Percentiles rank a stretch among this genome's conserved stretches.
These are phyloP conservation scores for Sebastes baramenuke DNA, from an alignment of 2,797 vertebrate genomes.

Conservation along the genomic window DNA sequence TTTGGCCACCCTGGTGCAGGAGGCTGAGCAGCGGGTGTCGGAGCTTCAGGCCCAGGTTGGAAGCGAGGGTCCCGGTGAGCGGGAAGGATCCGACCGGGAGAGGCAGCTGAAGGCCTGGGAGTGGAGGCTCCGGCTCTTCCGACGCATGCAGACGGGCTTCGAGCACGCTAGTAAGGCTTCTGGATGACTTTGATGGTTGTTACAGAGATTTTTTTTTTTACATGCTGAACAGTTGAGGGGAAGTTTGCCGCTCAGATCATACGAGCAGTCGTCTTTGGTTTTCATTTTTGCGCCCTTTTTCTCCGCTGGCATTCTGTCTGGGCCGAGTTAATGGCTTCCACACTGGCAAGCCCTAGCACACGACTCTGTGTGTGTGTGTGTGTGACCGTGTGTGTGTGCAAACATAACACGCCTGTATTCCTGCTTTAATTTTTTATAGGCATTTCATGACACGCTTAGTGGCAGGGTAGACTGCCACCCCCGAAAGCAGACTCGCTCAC, in stretches of 20 bases:
- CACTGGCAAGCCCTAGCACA: conserved; percentile 38
- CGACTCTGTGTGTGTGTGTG: conserved; percentile 14
- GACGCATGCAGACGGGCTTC: conserved; percentile 92
- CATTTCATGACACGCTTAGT: conserved; percentile 67
- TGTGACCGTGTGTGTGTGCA: conserved; percentile 34
- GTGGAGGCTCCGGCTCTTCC: conserved; percentile 91
- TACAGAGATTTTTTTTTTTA: not conserved
- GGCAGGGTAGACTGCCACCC: conserved; percentile 59
- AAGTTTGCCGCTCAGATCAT: conserved; percentile 36
- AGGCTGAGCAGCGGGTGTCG: conserved; percentile 88
- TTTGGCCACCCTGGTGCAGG: conserved; percentile 87
- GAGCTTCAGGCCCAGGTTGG: conserved; percentile 86
- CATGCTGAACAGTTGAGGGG: conserved; percentile 14
- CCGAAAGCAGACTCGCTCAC: conserved; percentile 36
- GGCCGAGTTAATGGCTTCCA: conserved; percentile 73
- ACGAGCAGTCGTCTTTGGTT: conserved; percentile 44
- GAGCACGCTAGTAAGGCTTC: conserved; percentile 74
- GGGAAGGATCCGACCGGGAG: conserved; percentile 84
- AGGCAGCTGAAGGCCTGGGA: conserved; percentile 93
- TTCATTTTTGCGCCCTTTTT: conserved; percentile 50
- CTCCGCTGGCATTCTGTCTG: conserved; percentile 64
- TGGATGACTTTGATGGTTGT: conserved; percentile 2
- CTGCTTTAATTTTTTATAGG: conserved; percentile 73
- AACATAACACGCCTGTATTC: conserved; percentile 49
- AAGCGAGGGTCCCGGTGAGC: conserved; percentile 78